Conservation (phyloP, 2,888 invertebrate genomes). For the Acrobasis suavella region DNA sequence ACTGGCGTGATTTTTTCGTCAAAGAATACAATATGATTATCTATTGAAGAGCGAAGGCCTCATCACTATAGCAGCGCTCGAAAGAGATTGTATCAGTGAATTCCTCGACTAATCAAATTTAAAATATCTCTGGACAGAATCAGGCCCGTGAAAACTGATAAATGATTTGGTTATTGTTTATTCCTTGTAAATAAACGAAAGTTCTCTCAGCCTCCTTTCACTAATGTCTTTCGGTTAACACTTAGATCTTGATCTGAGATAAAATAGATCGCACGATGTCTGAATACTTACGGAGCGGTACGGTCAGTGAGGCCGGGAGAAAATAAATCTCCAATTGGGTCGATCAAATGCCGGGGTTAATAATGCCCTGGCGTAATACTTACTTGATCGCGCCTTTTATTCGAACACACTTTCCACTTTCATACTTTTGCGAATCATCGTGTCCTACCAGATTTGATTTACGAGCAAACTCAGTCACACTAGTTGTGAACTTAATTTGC, state of each 20-base stretch:
- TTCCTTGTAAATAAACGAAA: constrained; percentile 74
- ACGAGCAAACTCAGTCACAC: neutral
- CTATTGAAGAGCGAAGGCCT: constrained; percentile 16
- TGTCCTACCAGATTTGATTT: constrained; percentile 22
- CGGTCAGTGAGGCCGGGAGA: constrained; percentile 69
- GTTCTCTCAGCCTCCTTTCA: constrained; percentile 76
- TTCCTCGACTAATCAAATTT: constrained; percentile 56
- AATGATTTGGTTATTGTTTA: constrained; percentile 76
- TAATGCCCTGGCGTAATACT: constrained; percentile 49
- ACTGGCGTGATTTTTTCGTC: neutral
- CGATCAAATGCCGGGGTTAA: constrained; percentile 74
- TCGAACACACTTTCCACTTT: constrained; percentile 42
- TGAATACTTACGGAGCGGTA: constrained; percentile 57
- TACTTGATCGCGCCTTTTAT: constrained; percentile 43
- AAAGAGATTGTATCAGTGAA: constrained; percentile 45
- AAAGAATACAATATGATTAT: constrained; percentile 13
- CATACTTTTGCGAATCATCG: constrained; percentile 32
- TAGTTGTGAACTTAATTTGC: no score
- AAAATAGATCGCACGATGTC: constrained; percentile 77
- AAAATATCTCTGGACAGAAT: constrained; percentile 47
- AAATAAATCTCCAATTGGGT: constrained; percentile 80
- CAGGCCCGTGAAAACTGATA: constrained; percentile 58
- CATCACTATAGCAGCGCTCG: constrained; percentile 27
- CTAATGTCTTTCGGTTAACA: constrained; percentile 73
- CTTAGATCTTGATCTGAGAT: constrained; percentile 73